Evolutionary conservation across 1,140 invertebrate species (phyloP).

Genomic region (Cotesia vestalis): DNA sequence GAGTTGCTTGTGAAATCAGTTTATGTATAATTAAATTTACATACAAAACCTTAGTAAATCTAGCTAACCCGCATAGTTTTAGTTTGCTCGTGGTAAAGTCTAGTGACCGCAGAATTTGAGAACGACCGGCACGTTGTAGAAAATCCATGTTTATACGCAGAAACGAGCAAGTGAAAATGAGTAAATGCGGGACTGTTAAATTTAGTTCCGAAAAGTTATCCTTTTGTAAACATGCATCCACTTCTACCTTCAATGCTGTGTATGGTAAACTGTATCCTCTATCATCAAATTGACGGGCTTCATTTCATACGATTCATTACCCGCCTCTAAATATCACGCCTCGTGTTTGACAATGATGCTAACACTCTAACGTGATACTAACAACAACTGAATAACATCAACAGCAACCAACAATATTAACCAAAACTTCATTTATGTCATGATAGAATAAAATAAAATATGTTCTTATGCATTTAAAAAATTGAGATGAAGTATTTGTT

Average conservation of each 20-base stretch:
- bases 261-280: background rate
- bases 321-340: too few relatives aligned
- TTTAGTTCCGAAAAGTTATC: background rate
- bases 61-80: constrained; percentile 37
- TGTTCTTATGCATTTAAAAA: too few relatives aligned
- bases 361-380: too few relatives aligned
- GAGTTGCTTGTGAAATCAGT: constrained; percentile 41
- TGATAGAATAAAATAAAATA: too few relatives aligned
- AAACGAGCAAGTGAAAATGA: constrained; percentile 36
- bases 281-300: constrained; percentile 12
- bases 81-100: constrained; percentile 44
- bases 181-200: constrained; percentile 32
- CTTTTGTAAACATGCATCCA: background rate
- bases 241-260: background rate
- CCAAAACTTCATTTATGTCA: too few relatives aligned
- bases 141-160: background rate
- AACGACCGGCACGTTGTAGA: constrained; percentile 29
- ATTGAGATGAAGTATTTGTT: too few relatives aligned
- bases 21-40: constrained; percentile 34
- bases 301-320: background rate
- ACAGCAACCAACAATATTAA: too few relatives aligned
- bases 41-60: constrained; percentile 1
- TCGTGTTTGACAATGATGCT: too few relatives aligned
- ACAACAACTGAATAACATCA: too few relatives aligned
- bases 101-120: constrained; percentile 36